These are phyloP conservation scores for Bibio marci DNA, from an alignment of 2,888 invertebrate genomes.

Conservation along the genomic window DNA sequence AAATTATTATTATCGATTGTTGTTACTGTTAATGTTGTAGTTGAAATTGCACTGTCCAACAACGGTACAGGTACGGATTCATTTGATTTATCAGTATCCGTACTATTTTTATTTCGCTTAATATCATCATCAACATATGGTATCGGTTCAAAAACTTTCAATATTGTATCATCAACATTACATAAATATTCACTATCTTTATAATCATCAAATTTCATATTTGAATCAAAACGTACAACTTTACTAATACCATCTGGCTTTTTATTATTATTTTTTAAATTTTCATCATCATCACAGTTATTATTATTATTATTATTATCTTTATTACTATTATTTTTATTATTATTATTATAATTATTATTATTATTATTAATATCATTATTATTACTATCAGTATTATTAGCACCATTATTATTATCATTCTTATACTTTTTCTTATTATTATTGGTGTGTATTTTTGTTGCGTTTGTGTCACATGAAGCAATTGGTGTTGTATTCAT, in stretches of 20 bases:
- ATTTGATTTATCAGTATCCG: too few species aligned
- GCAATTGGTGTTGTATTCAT: constrained; percentile 6
- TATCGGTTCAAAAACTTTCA: constrained; percentile 29
- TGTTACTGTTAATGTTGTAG: background rate
- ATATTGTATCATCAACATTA: constrained; percentile 28
- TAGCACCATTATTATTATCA: too few species aligned
- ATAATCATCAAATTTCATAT: constrained; percentile 26
- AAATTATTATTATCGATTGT: background rate
- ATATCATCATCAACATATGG: constrained; percentile 28
- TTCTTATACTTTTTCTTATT: background rate
- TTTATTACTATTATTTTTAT: background rate
- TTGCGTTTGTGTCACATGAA: background rate
- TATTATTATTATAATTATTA: constrained; percentile 4
- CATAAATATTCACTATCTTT: constrained; percentile 8
- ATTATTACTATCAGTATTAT: too few species aligned
- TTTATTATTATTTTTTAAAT: background rate
- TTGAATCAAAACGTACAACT: constrained; percentile 28
- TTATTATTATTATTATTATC: constrained; percentile 1
- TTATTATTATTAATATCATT: background rate
- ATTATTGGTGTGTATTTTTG: background rate
- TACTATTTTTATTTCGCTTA: constrained; percentile 4
- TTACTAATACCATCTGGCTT: constrained; percentile 26
- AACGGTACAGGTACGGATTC: too few species aligned
- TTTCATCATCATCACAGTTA: background rate
- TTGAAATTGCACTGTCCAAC: too few species aligned